Base-by-base conservation (phyloP, 2,888 invertebrate species). In the Ametastegia equiseti region DNA sequence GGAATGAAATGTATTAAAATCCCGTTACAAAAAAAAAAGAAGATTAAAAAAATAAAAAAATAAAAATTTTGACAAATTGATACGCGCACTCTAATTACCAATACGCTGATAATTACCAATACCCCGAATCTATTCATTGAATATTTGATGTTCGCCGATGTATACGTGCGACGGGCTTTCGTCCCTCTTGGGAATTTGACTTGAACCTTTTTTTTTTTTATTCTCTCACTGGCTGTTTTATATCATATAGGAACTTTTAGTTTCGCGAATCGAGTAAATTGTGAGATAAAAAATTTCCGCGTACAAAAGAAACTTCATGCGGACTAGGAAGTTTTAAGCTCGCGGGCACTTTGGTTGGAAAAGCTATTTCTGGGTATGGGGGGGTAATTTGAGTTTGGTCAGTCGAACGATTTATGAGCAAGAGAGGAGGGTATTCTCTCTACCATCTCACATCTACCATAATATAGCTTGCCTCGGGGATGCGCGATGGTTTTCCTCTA, bases 1-100 rank as follows among this genome's bases (percentile, higher is more conserved):
- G 63, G 57, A 63, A 77, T 81, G 78, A 65, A 73, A 73, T 73
- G 33, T 73, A 54, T 73, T n/a, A 54, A 54, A 73, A 73, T 50
- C 36, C 50, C 13, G 15, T 50, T 50, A n/a, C n/a, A n/a, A n/a
- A n/a, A n/a, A n/a, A n/a, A n/a, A n/a, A n/a, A n/a, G n/a, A n/a
- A n/a, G n/a, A n/a, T n/a, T n/a, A 5, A 39, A 36, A 65, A 13
- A n/a, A n/a, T 23, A 23, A 13, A n/a, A 13, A 23, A 27, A n/a
- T 9, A 67, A 67, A 67, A 67, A 19, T 45, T n/a, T n/a, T 42
- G 23, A 73, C 36, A 45, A 71, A 45, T 71, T 27, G 30, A 45
- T 45, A 71, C 45, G 13, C 3, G 45, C 42, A 6, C 30, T 13
- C 33, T 45, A 54, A 73, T 73, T 73, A 54, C 54, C 50, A 42